phyloP scores from a whole-genome alignment of 2,797 vertebrate genomes.

The Taeniopygia guttata region DNA sequence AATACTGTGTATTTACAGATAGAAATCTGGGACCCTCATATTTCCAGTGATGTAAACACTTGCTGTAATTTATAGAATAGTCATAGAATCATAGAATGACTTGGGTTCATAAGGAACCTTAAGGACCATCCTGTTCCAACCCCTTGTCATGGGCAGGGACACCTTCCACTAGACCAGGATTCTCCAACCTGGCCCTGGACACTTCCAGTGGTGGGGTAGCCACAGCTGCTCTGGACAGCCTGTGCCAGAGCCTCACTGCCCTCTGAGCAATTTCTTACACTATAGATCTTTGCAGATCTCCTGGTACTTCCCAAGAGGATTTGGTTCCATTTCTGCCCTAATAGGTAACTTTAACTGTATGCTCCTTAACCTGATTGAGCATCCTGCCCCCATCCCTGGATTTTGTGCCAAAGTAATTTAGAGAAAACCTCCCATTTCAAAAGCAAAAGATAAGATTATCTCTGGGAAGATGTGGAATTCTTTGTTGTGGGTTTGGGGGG shows the following conservation, averaged over 20 bases:
- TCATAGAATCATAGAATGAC: not conserved
- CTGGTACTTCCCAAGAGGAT: not conserved
- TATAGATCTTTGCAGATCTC: not conserved
- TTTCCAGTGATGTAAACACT: not conserved
- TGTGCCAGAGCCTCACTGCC: not conserved
- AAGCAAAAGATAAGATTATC: slow-evolving; percentile 46
- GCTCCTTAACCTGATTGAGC: not conserved
- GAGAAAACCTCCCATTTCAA: slow-evolving; percentile 17
- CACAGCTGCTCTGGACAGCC: not conserved
- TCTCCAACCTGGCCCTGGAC: not conserved
- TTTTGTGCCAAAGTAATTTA: not conserved
- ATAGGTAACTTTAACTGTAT: not conserved
- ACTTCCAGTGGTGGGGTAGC: not conserved
- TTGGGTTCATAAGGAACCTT: not conserved
- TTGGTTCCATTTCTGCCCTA: not conserved
- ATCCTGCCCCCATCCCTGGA: not conserved
- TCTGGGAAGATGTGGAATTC: slow-evolving; percentile 29
- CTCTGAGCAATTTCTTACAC: not conserved
- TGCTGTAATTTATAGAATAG: not conserved
- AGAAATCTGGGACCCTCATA: not conserved
- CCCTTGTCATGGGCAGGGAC: too few species aligned
- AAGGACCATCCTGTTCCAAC: not conserved
- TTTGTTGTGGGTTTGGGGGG: slow-evolving; percentile 28
- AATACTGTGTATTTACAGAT: not conserved
- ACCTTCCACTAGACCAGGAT: not conserved